phyloP scores from a whole-genome alignment of 2,888 invertebrate genomes.

The Anagyrus pseudococci region DNA sequence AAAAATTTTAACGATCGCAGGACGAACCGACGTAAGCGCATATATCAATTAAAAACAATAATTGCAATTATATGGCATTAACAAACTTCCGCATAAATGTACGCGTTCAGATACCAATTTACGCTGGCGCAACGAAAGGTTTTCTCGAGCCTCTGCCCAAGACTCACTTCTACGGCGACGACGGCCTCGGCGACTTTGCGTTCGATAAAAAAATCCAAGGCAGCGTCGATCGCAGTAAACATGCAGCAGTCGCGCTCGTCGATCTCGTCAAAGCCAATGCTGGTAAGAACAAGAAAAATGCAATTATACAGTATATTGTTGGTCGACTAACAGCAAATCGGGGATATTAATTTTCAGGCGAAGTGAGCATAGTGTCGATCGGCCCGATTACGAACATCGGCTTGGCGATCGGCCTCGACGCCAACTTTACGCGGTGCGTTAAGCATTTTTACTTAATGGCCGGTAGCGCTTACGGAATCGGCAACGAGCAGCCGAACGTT shows the following conservation, averaged over 20 bases:
- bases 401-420: conserved; percentile 61
- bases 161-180: conserved; percentile 58
- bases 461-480: conserved; percentile 45
- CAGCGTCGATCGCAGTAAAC: conserved; percentile 52
- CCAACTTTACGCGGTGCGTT: conserved; percentile 49
- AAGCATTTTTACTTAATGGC: conserved; percentile 58
- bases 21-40: conserved; percentile 57
- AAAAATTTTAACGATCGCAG: conserved; percentile 60
- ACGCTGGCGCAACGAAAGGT: conserved; percentile 56
- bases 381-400: conserved; percentile 68
- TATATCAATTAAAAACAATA: conserved; percentile 33
- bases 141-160: conserved; percentile 48
- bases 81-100: background rate
- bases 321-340: background rate
- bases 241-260: conserved; percentile 61
- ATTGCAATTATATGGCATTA: background rate
- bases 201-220: conserved; percentile 54
- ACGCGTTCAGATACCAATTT: conserved; percentile 63
- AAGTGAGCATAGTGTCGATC: conserved; percentile 57
- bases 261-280: conserved; percentile 55
- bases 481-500: conserved; percentile 46
- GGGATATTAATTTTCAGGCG: conserved; percentile 43
- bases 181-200: conserved; percentile 65
- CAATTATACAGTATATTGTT: background rate
- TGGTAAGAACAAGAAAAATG: conserved; percentile 41